Percentiles rank a stretch among this genome's conserved stretches.
Evolutionary conservation across 2,113 vertebrate species (phyloP).

Genomic region (Pipra filicauda): DNA sequence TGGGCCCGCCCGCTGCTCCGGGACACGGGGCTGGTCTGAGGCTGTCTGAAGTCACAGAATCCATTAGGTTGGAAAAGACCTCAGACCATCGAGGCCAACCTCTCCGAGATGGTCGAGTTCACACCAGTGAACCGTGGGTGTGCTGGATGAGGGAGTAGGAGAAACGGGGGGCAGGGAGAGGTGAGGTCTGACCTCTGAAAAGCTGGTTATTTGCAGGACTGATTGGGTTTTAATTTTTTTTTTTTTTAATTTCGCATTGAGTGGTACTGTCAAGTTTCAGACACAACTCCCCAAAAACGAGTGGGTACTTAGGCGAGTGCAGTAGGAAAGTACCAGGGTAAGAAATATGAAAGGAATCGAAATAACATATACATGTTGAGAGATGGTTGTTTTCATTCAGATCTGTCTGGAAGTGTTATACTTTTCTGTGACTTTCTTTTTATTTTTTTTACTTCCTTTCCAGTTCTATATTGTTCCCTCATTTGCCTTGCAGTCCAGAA

Average conservation of each 20-base stretch:
- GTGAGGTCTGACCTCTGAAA: background rate
- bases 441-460: background rate
- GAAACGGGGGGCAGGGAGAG: background rate
- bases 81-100: no score
- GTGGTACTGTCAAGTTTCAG: fast-evolving
- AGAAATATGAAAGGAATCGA: background rate
- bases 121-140: background rate
- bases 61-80: fast-evolving
- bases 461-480: background rate
- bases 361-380: background rate
- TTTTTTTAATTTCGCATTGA: fast-evolving
- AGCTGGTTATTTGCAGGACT: background rate
- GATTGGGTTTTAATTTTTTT: background rate
- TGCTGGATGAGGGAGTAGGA: background rate
- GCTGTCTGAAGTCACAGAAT: fast-evolving
- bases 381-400: background rate
- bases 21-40: background rate
- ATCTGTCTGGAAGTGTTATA: fast-evolving
- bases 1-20: fast-evolving
- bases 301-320: background rate
- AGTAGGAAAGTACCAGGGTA: background rate
- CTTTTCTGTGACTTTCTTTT: background rate
- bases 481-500: background rate
- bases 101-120: background rate
- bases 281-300: background rate